Conservation (phyloP, 2,797 vertebrate species). For the Catharus ustulatus region DNA sequence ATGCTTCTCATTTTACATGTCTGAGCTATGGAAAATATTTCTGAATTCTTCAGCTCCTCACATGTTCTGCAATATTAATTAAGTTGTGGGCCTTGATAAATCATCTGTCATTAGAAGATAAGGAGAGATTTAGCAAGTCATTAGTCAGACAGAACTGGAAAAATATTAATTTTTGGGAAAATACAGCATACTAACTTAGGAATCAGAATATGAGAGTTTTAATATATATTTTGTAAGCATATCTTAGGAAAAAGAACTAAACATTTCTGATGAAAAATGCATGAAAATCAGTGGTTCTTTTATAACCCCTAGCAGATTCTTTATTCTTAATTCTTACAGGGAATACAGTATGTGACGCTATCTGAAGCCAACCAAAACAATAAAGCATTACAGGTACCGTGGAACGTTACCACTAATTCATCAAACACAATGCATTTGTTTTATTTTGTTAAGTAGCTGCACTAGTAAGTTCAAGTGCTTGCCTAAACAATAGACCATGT, state of each 20-base stretch:
- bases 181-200: conserved; percentile 44
- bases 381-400: conserved; percentile 28
- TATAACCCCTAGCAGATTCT: conserved; percentile 47
- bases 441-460: not conserved
- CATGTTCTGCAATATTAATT: conserved; percentile 32
- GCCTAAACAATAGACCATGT: conserved; percentile 4
- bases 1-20: conserved; percentile 34
- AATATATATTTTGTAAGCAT: conserved; percentile 19
- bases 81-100: conserved; percentile 36
- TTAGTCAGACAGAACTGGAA: conserved; percentile 22
- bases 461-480: conserved; percentile 36
- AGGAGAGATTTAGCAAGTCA: conserved; percentile 50
- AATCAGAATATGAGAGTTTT: conserved; percentile 36
- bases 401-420: conserved; percentile 35
- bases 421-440: conserved; percentile 17
- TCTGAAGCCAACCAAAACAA: conserved; percentile 41
- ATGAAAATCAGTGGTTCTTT: conserved; percentile 57
- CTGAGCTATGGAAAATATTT: conserved; percentile 14
- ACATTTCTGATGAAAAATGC: conserved; percentile 19
- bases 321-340: conserved; percentile 27
- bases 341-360: conserved; percentile 27
- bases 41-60: conserved; percentile 5
- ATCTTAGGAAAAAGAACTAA: conserved; percentile 37
- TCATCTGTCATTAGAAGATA: conserved; percentile 46
- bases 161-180: conserved; percentile 17